These are phyloP conservation scores for Erythrocercus mccallii DNA, from an alignment of 2,113 vertebrate species.

Conservation along the genomic window DNA sequence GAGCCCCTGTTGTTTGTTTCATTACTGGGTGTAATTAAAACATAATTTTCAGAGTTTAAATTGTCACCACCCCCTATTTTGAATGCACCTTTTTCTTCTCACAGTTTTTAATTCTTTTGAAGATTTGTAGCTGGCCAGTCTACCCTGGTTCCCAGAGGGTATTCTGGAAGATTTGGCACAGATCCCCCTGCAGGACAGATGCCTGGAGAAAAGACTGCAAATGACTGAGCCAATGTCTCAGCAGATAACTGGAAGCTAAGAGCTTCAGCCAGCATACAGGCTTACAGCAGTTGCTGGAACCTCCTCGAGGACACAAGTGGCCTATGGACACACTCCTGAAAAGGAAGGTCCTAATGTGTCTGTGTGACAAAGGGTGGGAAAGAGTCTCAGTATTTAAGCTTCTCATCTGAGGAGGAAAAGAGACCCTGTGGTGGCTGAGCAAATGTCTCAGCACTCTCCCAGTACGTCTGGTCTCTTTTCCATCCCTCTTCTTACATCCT, in stretches of 20 bases:
- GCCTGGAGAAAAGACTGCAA: not conserved
- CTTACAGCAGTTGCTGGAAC: not conserved
- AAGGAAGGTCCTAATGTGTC: not conserved
- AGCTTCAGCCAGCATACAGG: not conserved
- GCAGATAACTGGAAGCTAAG: not conserved
- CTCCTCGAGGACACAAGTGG: not conserved
- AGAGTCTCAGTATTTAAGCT: not conserved
- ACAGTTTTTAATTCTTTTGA: not conserved
- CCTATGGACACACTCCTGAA: not conserved
- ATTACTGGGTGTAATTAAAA: not conserved
- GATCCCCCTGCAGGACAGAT: not conserved
- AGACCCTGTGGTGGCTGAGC: not conserved
- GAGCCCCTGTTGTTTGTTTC: not conserved
- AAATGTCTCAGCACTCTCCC: not conserved
- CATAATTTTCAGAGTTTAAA: not conserved
- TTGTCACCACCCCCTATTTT: not conserved
- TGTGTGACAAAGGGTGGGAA: rapidly evolving
- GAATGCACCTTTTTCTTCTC: not conserved
- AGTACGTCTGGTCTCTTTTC: not conserved
- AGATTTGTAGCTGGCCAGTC: not conserved
- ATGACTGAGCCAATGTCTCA: not conserved
- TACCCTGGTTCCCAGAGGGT: not conserved
- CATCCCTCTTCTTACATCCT: not conserved
- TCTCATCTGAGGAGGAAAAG: not conserved
- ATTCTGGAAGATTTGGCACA: not conserved